Conservation (phyloP, 1,140 invertebrate species). For the Eciton burchellii region DNA sequence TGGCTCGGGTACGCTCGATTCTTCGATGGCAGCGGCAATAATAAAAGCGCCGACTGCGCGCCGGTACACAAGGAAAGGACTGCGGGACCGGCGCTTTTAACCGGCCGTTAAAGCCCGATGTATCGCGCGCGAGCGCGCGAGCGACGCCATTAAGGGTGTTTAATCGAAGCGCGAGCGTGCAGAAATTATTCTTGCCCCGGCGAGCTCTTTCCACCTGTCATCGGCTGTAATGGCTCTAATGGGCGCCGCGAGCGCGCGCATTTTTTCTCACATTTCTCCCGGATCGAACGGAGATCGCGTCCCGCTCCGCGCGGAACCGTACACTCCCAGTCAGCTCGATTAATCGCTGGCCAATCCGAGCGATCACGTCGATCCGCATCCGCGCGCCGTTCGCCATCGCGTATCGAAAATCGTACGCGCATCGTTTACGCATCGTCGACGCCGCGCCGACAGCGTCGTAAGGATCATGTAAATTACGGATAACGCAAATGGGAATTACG, state of each 20-base stretch:
- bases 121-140: slow-evolving; percentile 30
- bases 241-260: neutral
- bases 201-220: slow-evolving; percentile 37
- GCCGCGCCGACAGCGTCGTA: too few species aligned
- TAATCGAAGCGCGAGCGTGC: slow-evolving; percentile 58
- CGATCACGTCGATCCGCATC: too few species aligned
- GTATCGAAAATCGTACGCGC: neutral
- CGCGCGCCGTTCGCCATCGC: too few species aligned
- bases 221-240: slow-evolving; percentile 39
- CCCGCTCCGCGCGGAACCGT: neutral
- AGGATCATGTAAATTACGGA: too few species aligned
- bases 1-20: slow-evolving; percentile 80
- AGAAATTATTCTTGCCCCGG: slow-evolving; percentile 26
- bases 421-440: too few species aligned
- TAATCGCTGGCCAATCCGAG: neutral
- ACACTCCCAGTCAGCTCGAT: neutral
- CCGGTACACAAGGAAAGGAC: slow-evolving; percentile 46
- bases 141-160: slow-evolving; percentile 58
- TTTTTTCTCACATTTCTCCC: slow-evolving; percentile 39
- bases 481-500: neutral
- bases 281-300: neutral
- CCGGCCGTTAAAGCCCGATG: slow-evolving; percentile 42
- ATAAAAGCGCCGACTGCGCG: slow-evolving; percentile 62
- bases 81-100: neutral
- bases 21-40: slow-evolving; percentile 71